Evolutionary conservation across 2,113 vertebrate genomes (phyloP), one percentile per base, ranked within the genome.

Genomic region (Dipodomys ordii): DNA sequence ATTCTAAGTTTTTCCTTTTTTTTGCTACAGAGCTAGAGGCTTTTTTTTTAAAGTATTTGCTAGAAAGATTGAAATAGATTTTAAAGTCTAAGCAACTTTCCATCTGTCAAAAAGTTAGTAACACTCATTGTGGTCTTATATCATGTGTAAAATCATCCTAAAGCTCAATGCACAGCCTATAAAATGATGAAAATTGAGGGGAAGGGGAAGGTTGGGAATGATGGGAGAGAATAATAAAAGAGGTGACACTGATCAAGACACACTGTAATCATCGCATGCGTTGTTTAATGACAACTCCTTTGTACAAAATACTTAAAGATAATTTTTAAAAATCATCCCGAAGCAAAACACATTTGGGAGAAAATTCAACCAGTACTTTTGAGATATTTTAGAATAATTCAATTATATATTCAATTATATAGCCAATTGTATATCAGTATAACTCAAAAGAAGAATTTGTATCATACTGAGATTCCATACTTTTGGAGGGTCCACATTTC

Each of bases 31-130:
- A 77, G 13, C 28, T 72, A 27, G 28, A 84, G 23, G 6, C 35
- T 64, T 64, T 44, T 68, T 67, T 95, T 73, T 6, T 0, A 39
- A 39, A 88, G 16, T 49, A 83, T 46, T 90, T 15, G 18, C 12
- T 83, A 46, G 39, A 92, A 88, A 77, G 12, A 2, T 30, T 57
- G 7, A 82, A 49, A 62, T 1, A 20, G 1, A 20, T 20, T 85
- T 92, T 80, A 92, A 68, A 83, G 83, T 78, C 32, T 32, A 84
- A 87, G 71, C 6, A 87, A 39, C 9, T 71, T 83, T 83, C 80
- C 65, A 12, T 39, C 28, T 76, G 18, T 62, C 46, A 30, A 87
- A 46, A 94, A 44, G 4, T 91, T 27, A 77, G 12, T 44, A 12
- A 4, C 49, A 15, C 32, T 85, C 53, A 39, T 2, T 76, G 19